These are phyloP conservation scores for Petroica traversi DNA, from an alignment of 2,113 vertebrate species.

Conservation along the genomic window DNA sequence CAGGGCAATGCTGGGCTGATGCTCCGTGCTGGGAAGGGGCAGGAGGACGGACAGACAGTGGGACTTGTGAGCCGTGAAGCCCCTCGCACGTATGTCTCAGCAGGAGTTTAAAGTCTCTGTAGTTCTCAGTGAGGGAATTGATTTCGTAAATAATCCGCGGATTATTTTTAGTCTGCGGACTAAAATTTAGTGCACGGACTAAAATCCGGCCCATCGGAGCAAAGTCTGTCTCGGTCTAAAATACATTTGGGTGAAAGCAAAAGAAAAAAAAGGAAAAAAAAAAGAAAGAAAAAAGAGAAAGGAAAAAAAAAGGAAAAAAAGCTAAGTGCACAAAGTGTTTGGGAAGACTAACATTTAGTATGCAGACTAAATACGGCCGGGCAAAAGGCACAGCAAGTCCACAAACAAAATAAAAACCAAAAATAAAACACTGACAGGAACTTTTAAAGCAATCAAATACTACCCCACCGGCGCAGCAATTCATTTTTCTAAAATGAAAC, in stretches of 20 bases:
- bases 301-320: slow-evolving; percentile 1
- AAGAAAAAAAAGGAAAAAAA: neutral
- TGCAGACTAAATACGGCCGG: slow-evolving; percentile 79
- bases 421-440: slow-evolving; percentile 81
- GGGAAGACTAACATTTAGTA: slow-evolving; percentile 79
- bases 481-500: slow-evolving; percentile 75
- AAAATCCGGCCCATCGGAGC: slow-evolving; percentile 75
- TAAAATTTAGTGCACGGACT: slow-evolving; percentile 82
- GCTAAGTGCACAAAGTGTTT: slow-evolving; percentile 72
- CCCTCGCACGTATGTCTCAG: neutral
- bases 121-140: slow-evolving; percentile 82
- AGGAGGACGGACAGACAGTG: neutral
- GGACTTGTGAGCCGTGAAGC: slow-evolving; percentile 50
- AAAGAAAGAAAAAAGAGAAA: neutral
- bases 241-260: slow-evolving; percentile 66
- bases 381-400: slow-evolving; percentile 78
- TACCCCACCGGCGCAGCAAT: slow-evolving; percentile 76
- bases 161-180: slow-evolving; percentile 85
- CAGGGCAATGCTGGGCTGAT: neutral
- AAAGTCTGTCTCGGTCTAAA: slow-evolving; percentile 69
- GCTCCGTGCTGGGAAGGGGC: slow-evolving; percentile 64
- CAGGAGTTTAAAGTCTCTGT: slow-evolving; percentile 53
- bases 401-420: slow-evolving; percentile 66
- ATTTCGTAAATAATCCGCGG: slow-evolving; percentile 82
- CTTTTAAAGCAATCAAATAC: slow-evolving; percentile 75